These are phyloP conservation scores for Tapirus indicus DNA, from an alignment of 2,797 vertebrate genomes.

Conservation along the genomic window DNA sequence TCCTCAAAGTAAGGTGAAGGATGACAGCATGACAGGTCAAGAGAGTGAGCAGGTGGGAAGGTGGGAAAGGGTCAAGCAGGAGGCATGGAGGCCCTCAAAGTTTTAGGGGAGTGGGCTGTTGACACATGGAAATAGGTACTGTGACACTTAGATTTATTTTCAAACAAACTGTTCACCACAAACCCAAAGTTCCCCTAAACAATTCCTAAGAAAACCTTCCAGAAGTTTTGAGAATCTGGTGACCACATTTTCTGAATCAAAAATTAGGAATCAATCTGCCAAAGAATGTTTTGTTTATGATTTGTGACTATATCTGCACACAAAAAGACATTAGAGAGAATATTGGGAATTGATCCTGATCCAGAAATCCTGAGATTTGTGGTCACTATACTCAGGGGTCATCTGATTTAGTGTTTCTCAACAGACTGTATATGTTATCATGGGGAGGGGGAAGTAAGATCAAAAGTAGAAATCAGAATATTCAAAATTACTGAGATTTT, in stretches of 20 bases:
- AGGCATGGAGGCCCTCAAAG: neutral
- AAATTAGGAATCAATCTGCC: conserved; percentile 55
- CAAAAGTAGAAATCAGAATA: conserved; percentile 37
- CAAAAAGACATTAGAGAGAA: conserved; percentile 62
- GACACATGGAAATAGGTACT: conserved; percentile 45
- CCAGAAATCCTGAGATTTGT: conserved; percentile 67
- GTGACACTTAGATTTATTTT: conserved; percentile 68
- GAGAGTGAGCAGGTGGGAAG: neutral
- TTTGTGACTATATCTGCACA: conserved; percentile 54
- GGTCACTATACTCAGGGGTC: conserved; percentile 1
- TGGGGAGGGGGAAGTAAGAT: neutral
- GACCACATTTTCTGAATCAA: conserved; percentile 78
- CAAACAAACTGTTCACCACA: conserved; percentile 26
- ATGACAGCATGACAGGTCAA: too few relatives aligned
- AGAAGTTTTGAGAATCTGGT: conserved; percentile 72
- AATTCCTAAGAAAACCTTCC: conserved; percentile 59
- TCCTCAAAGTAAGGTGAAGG: neutral
- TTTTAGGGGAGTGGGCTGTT: neutral
- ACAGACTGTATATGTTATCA: neutral
- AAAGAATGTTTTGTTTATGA: conserved; percentile 78
- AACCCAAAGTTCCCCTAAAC: neutral
- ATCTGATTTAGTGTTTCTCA: conserved; percentile 63
- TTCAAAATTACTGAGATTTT: conserved; percentile 35
- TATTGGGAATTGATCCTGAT: conserved; percentile 58
- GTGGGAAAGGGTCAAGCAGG: neutral